Conservation (phyloP, 30 jellyfish, hydroid and myxozoan genomes). For the Aurelia sp. region DNA sequence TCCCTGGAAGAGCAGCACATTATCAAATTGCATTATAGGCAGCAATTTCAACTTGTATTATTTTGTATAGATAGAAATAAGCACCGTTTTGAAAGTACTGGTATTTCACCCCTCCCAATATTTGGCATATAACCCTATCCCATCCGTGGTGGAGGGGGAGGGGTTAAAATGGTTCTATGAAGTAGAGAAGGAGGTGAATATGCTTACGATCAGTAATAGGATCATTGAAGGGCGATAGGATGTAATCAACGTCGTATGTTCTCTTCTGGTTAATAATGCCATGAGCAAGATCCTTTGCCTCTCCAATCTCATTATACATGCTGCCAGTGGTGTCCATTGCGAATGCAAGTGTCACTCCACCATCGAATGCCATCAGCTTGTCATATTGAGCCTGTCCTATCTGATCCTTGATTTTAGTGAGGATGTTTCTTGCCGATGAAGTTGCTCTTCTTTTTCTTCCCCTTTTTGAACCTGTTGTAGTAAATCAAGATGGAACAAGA, state of each 20-base stretch:
- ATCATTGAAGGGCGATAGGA: slow-evolving; percentile 83
- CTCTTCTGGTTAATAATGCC: slow-evolving; percentile 46
- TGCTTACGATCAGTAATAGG: slow-evolving; percentile 55
- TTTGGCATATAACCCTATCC: too few species aligned
- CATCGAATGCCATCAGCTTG: slow-evolving; percentile 68
- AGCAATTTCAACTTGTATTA: too few species aligned
- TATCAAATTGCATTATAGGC: too few species aligned
- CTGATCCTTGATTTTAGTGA: slow-evolving; percentile 16
- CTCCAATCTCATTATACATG: slow-evolving; percentile 65
- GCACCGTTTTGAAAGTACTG: too few species aligned
- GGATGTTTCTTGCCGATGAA: neutral
- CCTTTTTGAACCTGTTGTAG: slow-evolving; percentile 10
- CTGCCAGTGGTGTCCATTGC: slow-evolving; percentile 85
- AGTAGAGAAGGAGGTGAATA: neutral
- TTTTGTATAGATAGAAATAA: too few species aligned
- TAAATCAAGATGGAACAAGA: too few species aligned
- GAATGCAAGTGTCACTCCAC: slow-evolving; percentile 75
- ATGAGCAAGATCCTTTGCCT: slow-evolving; percentile 55
- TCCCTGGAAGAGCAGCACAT: too few species aligned
- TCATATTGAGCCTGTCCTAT: slow-evolving; percentile 51
- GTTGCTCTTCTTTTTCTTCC: slow-evolving; percentile 24
- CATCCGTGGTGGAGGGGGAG: too few species aligned
- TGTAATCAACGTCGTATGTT: slow-evolving; percentile 73
- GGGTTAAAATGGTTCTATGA: neutral
- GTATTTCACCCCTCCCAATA: too few species aligned